A percentile compares a stretch with the other conserved stretches of the same genome.
Conservation (phyloP, 2,888 invertebrate species). For the Nebria salina region DNA sequence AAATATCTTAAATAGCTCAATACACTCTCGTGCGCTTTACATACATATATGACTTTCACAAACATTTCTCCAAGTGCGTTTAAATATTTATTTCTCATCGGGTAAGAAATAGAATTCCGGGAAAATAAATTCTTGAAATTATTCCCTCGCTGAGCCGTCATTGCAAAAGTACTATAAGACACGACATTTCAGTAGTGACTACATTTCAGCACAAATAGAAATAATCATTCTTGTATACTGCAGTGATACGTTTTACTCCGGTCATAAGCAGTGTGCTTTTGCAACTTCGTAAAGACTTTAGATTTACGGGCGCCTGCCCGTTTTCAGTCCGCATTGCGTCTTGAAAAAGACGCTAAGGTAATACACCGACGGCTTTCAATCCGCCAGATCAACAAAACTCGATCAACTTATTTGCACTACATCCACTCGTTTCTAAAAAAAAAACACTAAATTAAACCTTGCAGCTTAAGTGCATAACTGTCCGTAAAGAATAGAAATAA, state of each 20-base stretch:
- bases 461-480: too few species aligned
- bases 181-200: not conserved
- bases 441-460: too few species aligned
- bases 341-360: not conserved
- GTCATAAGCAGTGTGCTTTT: not conserved
- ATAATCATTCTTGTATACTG: not conserved
- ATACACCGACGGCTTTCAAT: not conserved
- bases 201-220: not conserved
- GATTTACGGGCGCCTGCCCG: not conserved
- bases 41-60: not conserved
- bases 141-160: not conserved
- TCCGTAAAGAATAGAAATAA: too few species aligned
- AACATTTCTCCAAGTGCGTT: not conserved
- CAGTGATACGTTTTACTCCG: not conserved
- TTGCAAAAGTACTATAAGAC: not conserved
- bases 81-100: not conserved
- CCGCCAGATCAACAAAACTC: not conserved
- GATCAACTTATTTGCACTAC: not conserved
- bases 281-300: not conserved
- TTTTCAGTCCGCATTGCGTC: not conserved
- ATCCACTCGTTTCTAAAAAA: too few species aligned
- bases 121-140: not conserved
- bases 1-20: constrained; percentile 1
- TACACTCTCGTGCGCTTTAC: not conserved
- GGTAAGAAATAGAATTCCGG: not conserved